Evolutionary conservation across 1,140 invertebrate genomes (phyloP), one percentile per base, ranked within the genome.

Genomic region (Asobara japonica): DNA sequence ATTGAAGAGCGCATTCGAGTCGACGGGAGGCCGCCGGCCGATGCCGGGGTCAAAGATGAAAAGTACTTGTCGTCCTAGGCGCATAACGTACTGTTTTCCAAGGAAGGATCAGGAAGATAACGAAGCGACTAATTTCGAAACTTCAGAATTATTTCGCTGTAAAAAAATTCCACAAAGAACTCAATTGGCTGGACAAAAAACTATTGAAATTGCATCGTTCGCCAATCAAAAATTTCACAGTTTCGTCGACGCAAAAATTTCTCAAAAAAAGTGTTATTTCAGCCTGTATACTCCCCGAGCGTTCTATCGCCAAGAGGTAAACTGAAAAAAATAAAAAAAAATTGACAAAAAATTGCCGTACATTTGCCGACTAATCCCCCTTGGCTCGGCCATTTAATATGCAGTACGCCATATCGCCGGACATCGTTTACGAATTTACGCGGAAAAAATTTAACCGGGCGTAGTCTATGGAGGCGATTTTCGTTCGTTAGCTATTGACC

Each of bases 401-500:
- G 78, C 77, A 78, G 71, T 76, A 60, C 56, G 72, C 78, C 77
- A 82, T 80, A 77, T 78, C 69, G 74, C 45, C 64, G 65, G 67
- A 72, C 78, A 78, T 77, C 80, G 77, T 83, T 83, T 80, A 81
- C 80, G 81, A 83, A 83, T 83, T 83, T 81, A 79, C 78, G 71
- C 74, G 75, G 75, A 80, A 78, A 81, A 80, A 79, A 82, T 79
- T 79, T 71, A 79, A 77, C 77, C 69, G 41, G 70, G 73, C 31
- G 16, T 64, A 76, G 56, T 69, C 74, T 72, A 71, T 74, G 75
- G 74, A 76, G 78, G 76, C 80, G 78, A 80, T 80, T 82, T 81
- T 82, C 79, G 76, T 82, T 80, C 79, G 81, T 82, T 82, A 80
- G 76, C 80, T 76, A 81, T 82, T 79, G 81, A 82, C 77, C 78